Conservation (phyloP, 1,140 invertebrate genomes). For the Drosophila novamexicana region DNA sequence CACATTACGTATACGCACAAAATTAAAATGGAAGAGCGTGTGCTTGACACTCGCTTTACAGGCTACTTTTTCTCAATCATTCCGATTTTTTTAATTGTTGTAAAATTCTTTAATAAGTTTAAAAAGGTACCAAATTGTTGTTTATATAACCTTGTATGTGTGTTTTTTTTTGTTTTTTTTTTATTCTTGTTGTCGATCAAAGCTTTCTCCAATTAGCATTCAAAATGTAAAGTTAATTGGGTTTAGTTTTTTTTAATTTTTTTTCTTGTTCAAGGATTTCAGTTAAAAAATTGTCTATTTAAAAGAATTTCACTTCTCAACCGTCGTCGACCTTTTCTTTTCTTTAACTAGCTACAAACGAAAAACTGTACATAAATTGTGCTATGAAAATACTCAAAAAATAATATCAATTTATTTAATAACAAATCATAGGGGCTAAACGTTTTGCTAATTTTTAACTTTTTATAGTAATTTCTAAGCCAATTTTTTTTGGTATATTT, state of each 20-base stretch:
- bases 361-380: conserved; percentile 82
- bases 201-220: conserved; percentile 66
- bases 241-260: background rate
- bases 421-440: conserved; percentile 26
- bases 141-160: conserved; percentile 64
- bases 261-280: conserved; percentile 18
- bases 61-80: conserved; percentile 79
- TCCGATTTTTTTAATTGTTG: conserved; percentile 51
- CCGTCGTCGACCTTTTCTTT: conserved; percentile 49
- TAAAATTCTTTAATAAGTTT: conserved; percentile 80
- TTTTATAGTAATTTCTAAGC: conserved; percentile 21
- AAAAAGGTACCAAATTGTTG: conserved; percentile 81
- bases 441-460: conserved; percentile 18
- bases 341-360: conserved; percentile 71
- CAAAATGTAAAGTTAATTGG: conserved; percentile 60
- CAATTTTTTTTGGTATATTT: conserved; percentile 20
- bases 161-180: conserved; percentile 17
- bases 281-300: conserved; percentile 63
- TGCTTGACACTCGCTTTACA: conserved; percentile 63
- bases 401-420: conserved; percentile 55
- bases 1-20: conserved; percentile 32
- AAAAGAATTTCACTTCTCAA: conserved; percentile 39
- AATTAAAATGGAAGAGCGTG: conserved; percentile 81
- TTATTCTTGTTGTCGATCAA: conserved; percentile 43
- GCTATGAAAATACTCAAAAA: conserved; percentile 83